Base-by-base conservation (phyloP, 1,140 invertebrate species). In the Pararge aegeria region DNA sequence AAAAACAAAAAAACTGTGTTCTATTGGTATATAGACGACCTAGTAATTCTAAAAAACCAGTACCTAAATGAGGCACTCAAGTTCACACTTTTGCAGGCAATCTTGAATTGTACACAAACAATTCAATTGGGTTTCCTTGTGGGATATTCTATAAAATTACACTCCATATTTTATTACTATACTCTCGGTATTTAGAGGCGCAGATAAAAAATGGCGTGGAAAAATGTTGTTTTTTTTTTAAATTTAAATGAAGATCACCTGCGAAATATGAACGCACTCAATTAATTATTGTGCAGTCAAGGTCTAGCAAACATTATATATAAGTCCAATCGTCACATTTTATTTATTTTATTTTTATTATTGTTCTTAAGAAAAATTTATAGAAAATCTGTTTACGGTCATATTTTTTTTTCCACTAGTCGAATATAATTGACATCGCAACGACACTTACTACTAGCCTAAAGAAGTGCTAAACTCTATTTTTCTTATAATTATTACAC, bases 391-490 rank as follows among this genome's bases (percentile, higher is more conserved):
- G 56, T 78, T 40, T 79, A 81, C 72, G 69, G 75, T 74, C 73
- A 73, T 77, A 53, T 68, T 78, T 70, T 70, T n/a, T 73, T 73
- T 70, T 66, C 61, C 70, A 80, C 86, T 89, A 89, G 80, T 87
- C 78, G 69, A 83, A 87, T 89, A 89, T 89, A 89, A 89, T 89
- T 89, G 86, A 89, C 86, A 86, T 89, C 75, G 80, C 84, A 77
- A 84, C 83, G 82, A 89, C 79, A 82, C 82, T 87, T 85, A 87
- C 83, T 89, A 84, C 76, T 86, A 87, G 63, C 73, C 85, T 88
- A 86, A 69, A 83, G 65, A 46, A 77, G 78, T 83, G 83, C 83
- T 87, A 87, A 77, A 77, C 77, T 84, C 30, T 34, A 34, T 83
- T 75, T 27, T 66, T 63, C 82, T 87, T 83, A 88, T 52, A 76